phyloP scores from a whole-genome alignment of 2,113 vertebrate genomes.

The Murina feae region DNA sequence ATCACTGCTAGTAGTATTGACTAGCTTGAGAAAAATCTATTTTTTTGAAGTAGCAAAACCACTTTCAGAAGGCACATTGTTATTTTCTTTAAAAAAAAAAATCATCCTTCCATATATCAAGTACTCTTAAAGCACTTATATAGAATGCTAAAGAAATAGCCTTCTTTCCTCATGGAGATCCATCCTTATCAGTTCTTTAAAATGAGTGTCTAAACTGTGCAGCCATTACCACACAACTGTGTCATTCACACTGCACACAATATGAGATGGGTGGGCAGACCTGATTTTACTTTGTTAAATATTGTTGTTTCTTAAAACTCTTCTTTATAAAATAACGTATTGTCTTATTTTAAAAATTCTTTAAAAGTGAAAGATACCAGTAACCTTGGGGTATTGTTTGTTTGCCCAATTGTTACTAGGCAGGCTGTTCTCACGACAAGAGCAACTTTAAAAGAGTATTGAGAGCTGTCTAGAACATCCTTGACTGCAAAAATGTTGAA shows the following conservation, averaged over 20 bases:
- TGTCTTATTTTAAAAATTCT: constrained; percentile 10
- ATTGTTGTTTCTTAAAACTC: not conserved
- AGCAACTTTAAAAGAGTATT: not conserved
- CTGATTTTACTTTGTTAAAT: constrained; percentile 11
- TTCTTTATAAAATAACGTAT: not conserved
- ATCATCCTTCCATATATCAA: not conserved
- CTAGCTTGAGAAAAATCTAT: not conserved
- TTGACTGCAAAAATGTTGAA: constrained; percentile 39
- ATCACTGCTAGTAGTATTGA: not conserved
- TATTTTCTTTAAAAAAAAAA: not conserved
- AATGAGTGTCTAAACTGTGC: not conserved
- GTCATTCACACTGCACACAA: not conserved
- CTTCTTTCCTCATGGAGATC: not conserved
- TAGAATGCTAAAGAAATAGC: not conserved
- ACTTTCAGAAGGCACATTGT: not conserved
- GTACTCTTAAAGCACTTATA: not conserved
- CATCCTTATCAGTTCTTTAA: not conserved
- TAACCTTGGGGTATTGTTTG: constrained; percentile 35
- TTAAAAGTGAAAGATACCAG: not conserved
- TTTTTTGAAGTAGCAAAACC: constrained; percentile 48
- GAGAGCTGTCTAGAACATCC: constrained; percentile 6
- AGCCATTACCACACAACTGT: not conserved
- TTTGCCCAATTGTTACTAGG: constrained; percentile 41
- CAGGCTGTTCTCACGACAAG: constrained; percentile 51
- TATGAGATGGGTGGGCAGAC: too few species aligned